Base-by-base conservation (phyloP, 2,797 vertebrate species). In the Melanotaenia boesemani region DNA sequence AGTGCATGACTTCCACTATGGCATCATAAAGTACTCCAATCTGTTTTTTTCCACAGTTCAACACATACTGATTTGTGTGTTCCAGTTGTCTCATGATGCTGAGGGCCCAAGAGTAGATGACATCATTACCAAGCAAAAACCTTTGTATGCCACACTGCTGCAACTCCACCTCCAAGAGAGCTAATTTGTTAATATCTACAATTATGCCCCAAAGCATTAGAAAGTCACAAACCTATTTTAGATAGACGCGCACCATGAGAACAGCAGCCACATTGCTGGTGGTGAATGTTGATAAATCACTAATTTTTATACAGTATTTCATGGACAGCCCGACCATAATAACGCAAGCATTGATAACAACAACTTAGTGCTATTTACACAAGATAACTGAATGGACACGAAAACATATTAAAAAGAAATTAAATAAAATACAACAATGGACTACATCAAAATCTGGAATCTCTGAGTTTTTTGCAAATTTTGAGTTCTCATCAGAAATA, bases 21-120 rank as follows among this genome's bases (percentile, higher is more conserved):
- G 55, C 72, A 26, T 78, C 69, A 78, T 67, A 41, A 76, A 52
- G 68, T 74, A 80, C 69, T 83, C 80, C 28, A 18, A 18, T 30
- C 15, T 57, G 7, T 7, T 57, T 16, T 18, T 4, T 6, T 9
- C 28, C 24, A 16, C 28, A 16, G 9, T 8, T 32, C 28, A 8
- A 32, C 28, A 32, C 24, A 55, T 55, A 18, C 22, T 11, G 22
- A 18, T 30, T 34, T 2, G 1, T 22, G 18, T 20, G 7, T 50
- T 50, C 48, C 8, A 50, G 3, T 2, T 50, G 48, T 50, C 20
- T 50, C n/a, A 4, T 48, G 16, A 46, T 46, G 44, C 46, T 48
- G 6, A 50, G 48, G 50, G 20, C 8, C 1, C 3, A 3, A 50
- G 20, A 50, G n/a, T 22, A 48, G 18, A n/a, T 48, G 16, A 46